Base-by-base conservation (phyloP, 2,797 vertebrate genomes). In the Anableps anableps region DNA sequence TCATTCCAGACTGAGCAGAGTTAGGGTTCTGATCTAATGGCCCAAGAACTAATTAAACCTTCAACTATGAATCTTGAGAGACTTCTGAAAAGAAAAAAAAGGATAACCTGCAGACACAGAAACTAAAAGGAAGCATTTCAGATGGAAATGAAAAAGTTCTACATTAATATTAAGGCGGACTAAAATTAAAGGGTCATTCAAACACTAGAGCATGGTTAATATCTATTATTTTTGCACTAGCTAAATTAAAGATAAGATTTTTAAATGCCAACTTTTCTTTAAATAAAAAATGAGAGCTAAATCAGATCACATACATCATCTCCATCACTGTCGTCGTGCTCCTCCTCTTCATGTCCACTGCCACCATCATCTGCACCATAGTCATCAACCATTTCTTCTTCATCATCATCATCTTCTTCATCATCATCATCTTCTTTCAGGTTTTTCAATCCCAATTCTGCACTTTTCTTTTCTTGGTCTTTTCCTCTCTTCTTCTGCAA, bases 331-430 rank as follows among this genome's bases (percentile, higher is more conserved):
- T 94, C 91, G 82, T 94, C 91, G 86, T 94, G 38, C 95, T 43
- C 90, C 95, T 66, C 31, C 29, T 90, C 93, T 77, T 97, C 96
- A 2, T 95, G 95, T 75, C 84, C 93, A 66, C 90, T 93, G 5
- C 91, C 94, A 5, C 89, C 94, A 13, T 95, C 95, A 31, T 86
- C 68, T 21, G 92, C 90, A 75, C 96, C 96, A 26, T 96, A 96
- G 79, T 96, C 96, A 41, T 97, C 96, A 21, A 96, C 94, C 95
- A 96, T 89, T 79, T 96, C 94, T 2, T 94, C 94, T 0, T 90
- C 90, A 5, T 91, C 88, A 9, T 94, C 90, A 48, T 95, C 96
- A 0, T 95, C 96, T 0, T 95, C 94, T 0, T 89, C 68, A 17
- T 70, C 74, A 3, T 86, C 85, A 0, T 93, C 91, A 4, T 94